Evolutionary conservation across 2,888 invertebrate species (phyloP), one percentile per base, ranked within the genome.

Genomic region (Drosophila tripunctata): DNA sequence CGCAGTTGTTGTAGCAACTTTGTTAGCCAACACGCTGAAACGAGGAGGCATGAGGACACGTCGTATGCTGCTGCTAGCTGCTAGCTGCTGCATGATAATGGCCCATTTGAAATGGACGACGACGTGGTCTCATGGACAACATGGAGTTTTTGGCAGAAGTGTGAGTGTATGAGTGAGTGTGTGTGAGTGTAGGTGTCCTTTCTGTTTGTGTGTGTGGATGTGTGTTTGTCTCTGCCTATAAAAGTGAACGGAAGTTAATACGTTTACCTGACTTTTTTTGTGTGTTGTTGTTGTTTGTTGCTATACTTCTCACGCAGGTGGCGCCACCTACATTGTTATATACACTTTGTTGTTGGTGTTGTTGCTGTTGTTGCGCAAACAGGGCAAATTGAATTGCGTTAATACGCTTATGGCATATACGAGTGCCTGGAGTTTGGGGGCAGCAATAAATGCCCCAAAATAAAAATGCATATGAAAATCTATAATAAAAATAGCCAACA

Each of bases 231-330:
- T 64, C 47, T 47, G 74, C 60, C 81, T 60, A 80, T 83, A 78
- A 84, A 86, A 78, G 71, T 76, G 81, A 82, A 75, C 85, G 87
- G 83, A 87, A 83, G 87, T 87, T 87, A 83, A 87, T 84, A 78
- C 85, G 79, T 87, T 87, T 87, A 87, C 75, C 75, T 78, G 55
- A 45, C 48, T 35, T 44, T 75, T 70, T 27, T 27, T 27, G 1
- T 3, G 27, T 10, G 8, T 10, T 27, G 10, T 1, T 3, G 8
- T 24, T 27, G 8, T 27, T 24, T 27, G 8, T 70, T 75, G 61
- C 62, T 24, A 61, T 50, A 48, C 41, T 48, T 45, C 56, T 45
- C 70, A 69, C 71, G 61, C 81, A 83, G 81, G 48, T 80, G 84
- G 61, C 75, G 60, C 67, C 63, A 75, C 50, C 64, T 35, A 78